These are phyloP conservation scores for Pampusana beccarii DNA, from an alignment of 2,113 vertebrate species.

Conservation along the genomic window DNA sequence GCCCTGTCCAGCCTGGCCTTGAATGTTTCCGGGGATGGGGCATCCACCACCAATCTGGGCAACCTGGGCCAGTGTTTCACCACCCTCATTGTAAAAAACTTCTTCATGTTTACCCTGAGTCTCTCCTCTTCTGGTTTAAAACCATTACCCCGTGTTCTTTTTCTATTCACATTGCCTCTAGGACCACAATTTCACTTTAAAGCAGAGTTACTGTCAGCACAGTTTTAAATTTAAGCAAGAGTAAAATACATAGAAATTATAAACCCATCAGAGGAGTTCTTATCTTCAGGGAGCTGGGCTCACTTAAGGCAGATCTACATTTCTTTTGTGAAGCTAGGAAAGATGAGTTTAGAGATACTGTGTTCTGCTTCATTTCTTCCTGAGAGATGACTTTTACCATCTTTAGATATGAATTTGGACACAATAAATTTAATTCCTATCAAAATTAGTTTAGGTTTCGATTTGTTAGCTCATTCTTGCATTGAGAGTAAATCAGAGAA, in stretches of 20 bases:
- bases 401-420: background rate
- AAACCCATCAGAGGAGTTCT: background rate
- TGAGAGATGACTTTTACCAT: background rate
- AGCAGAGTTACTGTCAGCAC: background rate
- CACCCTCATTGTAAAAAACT: too few species aligned
- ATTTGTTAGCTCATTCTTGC: background rate
- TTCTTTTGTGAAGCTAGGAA: background rate
- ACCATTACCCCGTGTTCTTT: background rate
- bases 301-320: background rate
- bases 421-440: background rate
- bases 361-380: background rate
- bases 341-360: background rate
- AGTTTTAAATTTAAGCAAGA: background rate
- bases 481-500: background rate
- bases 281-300: background rate
- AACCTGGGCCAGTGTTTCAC: too few species aligned
- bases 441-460: background rate
- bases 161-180: background rate
- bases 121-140: too few species aligned
- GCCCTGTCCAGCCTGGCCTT: too few species aligned
- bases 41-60: too few species aligned
- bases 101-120: too few species aligned
- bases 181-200: background rate
- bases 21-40: too few species aligned
- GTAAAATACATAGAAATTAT: background rate